phyloP scores from a whole-genome alignment of 2,113 vertebrate genomes.

The Phodopus roborovskii region DNA sequence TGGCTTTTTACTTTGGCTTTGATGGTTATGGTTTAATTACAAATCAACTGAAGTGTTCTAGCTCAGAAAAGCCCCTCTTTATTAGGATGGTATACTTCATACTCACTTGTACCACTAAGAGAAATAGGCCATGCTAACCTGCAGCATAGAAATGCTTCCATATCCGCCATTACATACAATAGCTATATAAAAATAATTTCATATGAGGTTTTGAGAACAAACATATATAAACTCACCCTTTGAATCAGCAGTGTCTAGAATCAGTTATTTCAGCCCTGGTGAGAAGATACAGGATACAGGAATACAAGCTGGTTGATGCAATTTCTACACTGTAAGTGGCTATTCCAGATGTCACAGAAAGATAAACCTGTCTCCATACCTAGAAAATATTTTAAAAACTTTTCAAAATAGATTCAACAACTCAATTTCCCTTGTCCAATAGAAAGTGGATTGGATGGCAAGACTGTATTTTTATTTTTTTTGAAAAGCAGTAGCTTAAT shows the following conservation, averaged over 20 bases:
- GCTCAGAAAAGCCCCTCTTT: slow-evolving; percentile 41
- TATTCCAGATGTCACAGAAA: slow-evolving; percentile 86
- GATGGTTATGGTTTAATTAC: slow-evolving; percentile 1
- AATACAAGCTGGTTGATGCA: slow-evolving; percentile 79
- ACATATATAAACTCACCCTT: slow-evolving; percentile 78
- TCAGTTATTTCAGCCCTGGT: slow-evolving; percentile 80
- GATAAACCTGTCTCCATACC: slow-evolving; percentile 77
- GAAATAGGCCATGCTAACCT: neutral
- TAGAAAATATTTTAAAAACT: slow-evolving; percentile 74
- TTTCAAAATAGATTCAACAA: slow-evolving; percentile 73
- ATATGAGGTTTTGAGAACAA: slow-evolving; percentile 40
- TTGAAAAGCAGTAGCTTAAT: neutral
- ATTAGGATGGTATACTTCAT: neutral
- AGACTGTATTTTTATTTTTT: neutral
- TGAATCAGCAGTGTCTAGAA: slow-evolving; percentile 65
- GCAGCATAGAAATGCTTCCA: neutral
- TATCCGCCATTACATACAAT: slow-evolving; percentile 33
- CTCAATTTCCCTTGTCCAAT: slow-evolving; percentile 35
- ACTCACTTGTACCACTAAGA: neutral
- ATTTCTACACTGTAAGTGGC: slow-evolving; percentile 87
- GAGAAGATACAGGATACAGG: slow-evolving; percentile 75
- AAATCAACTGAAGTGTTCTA: slow-evolving; percentile 29
- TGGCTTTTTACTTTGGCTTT: slow-evolving; percentile 55
- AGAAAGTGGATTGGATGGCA: slow-evolving; percentile 58
- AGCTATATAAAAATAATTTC: neutral